Base-by-base conservation (phyloP, 2,888 invertebrate genomes). In the Zonitis immaculata region DNA sequence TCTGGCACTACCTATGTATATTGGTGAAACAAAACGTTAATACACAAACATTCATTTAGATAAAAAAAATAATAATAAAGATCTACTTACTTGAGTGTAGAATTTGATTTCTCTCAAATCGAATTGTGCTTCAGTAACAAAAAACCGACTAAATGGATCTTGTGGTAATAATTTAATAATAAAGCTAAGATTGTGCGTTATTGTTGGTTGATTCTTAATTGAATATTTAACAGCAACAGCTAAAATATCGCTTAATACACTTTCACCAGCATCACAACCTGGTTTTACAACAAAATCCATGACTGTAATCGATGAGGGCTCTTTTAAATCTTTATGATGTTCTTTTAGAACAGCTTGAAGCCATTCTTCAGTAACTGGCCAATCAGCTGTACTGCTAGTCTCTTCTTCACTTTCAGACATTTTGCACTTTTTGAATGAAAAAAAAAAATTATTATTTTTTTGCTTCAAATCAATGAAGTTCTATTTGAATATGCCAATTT, bases 51-150 rank as follows among this genome's bases (percentile, higher is more conserved):
- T n/a, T n/a, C n/a, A n/a, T n/a, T n/a, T n/a, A n/a, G n/a, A n/a
- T n/a, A n/a, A n/a, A n/a, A n/a, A n/a, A n/a, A n/a, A n/a, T n/a
- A n/a, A n/a, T n/a, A n/a, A n/a, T n/a, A n/a, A n/a, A n/a, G n/a
- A n/a, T n/a, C n/a, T n/a, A n/a, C 69, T 82, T 66, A 89, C 84
- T 79, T 88, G 85, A 0, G 88, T 89, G 71, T 90, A 90, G 76
- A 90, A 90, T 61, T 88, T 82, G 65, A 90, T 89, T 76, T 90
- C 90, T 55, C 90, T 79, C 5, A 89, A 82, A 73, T 90, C 89
- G 70, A 90, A 90, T 72, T 89, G 89, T 1, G 89, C 88, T 71
- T 89, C 89, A 20, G 88, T 88, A 54, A 90, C 89, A 73, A 89
- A 89, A 62, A 86, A 85, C 49, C 89, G 78, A 56, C 87, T 88